Evolutionary conservation across 2,888 invertebrate genomes (phyloP).

Genomic region (Xestia ashworthii): DNA sequence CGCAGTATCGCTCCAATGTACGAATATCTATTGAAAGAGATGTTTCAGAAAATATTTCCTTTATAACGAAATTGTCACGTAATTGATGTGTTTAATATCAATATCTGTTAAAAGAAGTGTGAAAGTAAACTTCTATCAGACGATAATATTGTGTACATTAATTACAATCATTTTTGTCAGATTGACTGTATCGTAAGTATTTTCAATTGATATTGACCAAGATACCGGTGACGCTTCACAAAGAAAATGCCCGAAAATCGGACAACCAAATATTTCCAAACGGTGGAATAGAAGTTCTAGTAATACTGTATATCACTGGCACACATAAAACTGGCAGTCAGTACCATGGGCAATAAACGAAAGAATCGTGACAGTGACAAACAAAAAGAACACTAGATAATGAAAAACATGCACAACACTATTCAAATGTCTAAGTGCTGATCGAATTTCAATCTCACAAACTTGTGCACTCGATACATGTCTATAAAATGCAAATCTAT

Average conservation of each 20-base stretch:
- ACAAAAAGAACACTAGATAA: background rate
- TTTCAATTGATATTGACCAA: too few species aligned
- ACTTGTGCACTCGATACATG: background rate
- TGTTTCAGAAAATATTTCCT: slow-evolving; percentile 10
- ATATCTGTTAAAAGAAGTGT: background rate
- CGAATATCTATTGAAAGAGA: slow-evolving; percentile 30
- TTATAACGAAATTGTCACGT: background rate
- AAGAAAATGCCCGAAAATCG: background rate
- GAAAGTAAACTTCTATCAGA: background rate
- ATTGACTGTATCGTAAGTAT: background rate
- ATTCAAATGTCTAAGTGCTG: background rate
- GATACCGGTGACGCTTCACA: background rate
- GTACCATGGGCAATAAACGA: too few species aligned
- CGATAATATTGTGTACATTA: background rate
- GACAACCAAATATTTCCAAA: background rate
- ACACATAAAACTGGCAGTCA: too few species aligned
- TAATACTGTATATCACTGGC: too few species aligned
- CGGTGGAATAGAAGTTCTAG: too few species aligned
- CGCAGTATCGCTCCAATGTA: slow-evolving; percentile 25
- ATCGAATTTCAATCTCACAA: slow-evolving; percentile 8
- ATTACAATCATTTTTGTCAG: background rate
- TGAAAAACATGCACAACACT: background rate
- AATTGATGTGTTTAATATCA: slow-evolving; percentile 14
- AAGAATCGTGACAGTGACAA: too few species aligned
- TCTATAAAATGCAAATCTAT: slow-evolving; percentile 33